A percentile compares a stretch with the other conserved stretches of the same genome.
Evolutionary conservation across 2,113 vertebrate genomes (phyloP).

Genomic region (Carollia perspicillata): DNA sequence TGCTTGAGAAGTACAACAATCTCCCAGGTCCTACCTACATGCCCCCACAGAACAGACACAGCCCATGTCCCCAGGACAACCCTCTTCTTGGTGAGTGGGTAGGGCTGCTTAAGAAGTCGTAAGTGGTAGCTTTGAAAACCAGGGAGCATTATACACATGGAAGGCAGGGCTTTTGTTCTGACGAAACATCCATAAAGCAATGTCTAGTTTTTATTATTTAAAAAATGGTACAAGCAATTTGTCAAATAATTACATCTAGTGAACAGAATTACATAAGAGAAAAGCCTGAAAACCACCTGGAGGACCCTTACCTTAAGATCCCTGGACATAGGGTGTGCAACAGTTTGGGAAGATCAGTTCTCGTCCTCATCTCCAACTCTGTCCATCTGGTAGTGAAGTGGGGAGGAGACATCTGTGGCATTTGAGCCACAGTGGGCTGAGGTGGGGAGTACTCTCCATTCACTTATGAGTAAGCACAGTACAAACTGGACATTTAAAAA

Average conservation of each 20-base stretch:
- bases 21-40: background rate
- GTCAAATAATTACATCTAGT: background rate
- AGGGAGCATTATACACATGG: background rate
- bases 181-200: background rate
- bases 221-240: constrained; percentile 29
- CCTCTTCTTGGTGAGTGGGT: background rate
- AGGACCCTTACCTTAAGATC: background rate
- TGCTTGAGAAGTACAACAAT: background rate
- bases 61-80: background rate
- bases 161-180: background rate
- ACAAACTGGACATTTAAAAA: background rate
- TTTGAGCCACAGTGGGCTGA: background rate
- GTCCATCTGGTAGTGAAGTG: background rate
- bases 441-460: background rate
- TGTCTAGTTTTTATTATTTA: constrained; percentile 21
- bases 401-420: background rate
- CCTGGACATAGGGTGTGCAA: background rate
- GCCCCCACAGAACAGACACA: background rate
- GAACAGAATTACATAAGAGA: background rate
- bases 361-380: background rate
- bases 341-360: background rate
- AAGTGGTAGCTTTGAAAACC: background rate
- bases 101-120: background rate
- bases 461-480: background rate
- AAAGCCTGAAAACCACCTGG: background rate